Base-by-base conservation (phyloP, 1,140 invertebrate genomes). In the Drosophila hydei region DNA sequence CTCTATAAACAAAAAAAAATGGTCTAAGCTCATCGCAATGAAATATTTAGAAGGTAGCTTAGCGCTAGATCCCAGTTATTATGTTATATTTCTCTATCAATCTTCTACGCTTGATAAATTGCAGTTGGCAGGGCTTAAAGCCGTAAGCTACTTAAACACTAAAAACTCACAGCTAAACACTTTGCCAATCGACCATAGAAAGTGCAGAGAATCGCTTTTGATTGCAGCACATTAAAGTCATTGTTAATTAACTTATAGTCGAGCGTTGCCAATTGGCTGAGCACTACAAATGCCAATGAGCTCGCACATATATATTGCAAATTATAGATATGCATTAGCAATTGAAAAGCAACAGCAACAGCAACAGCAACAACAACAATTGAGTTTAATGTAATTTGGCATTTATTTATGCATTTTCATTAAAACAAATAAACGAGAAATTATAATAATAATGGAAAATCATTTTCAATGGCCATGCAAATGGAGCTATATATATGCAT, bases 311-410 rank as follows among this genome's bases (percentile, higher is more conserved):
- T 23, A 12, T 74, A 62, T 77, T 81, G 81, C 60, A 83, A 83
- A 76, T 75, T 60, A 67, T 83, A 64, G 64, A 64, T 75, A 64
- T 65, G 63, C 75, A 84, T 75, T 72, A 69, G 67, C 67, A 68
- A 47, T 30, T 23, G 21, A 14, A 25, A 54, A 72, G 14, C n/a
- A 40, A 40, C 2, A 33, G 11, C 30, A 33, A 33, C 30, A 33
- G 30, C 30, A 40, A 40, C 12, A 40, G 14, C 36, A 14, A 38
- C n/a, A 16, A 47, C 54, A 63, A 58, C 73, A 87, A 83, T 71
- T 74, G 67, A 65, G 83, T 76, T 87, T 88, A 81, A 87, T 88
- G 75, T 83, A 83, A 83, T 87, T 88, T 85, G 67, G 72, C 79
- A 84, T 84, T 84, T 85, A 79, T 85, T 84, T 85, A 85, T 84